Percentiles rank a stretch among this genome's conserved stretches.
Evolutionary conservation across 2,797 vertebrate genomes (phyloP).

Genomic region (Myripristis jacobus): DNA sequence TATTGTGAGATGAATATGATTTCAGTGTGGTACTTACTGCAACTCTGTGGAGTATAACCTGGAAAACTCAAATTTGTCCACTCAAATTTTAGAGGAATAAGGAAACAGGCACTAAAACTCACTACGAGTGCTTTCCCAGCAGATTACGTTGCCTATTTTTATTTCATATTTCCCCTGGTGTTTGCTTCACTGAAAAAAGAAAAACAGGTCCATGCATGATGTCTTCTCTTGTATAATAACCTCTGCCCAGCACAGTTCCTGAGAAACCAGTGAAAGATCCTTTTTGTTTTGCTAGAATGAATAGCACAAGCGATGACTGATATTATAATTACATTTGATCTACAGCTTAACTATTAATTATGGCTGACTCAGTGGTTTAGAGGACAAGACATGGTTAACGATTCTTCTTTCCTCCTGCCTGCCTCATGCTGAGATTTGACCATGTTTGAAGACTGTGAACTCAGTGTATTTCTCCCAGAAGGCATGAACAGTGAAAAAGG

Average conservation of each 20-base stretch:
- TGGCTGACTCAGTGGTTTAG: conserved; percentile 24
- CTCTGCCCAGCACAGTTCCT: not conserved
- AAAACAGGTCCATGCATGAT: not conserved
- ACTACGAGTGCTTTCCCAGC: not conserved
- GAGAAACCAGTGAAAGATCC: not conserved
- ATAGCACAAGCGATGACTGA: not conserved
- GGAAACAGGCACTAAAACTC: not conserved
- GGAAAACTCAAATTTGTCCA: conserved; percentile 1
- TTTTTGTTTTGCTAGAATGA: not conserved
- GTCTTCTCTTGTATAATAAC: too few relatives aligned
- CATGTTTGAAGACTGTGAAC: conserved; percentile 15
- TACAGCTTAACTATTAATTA: conserved; percentile 7
- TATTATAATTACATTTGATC: not conserved
- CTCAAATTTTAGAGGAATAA: not conserved
- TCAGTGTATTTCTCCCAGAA: not conserved
- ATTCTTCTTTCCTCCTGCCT: not conserved
- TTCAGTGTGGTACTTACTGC: not conserved
- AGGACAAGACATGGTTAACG: not conserved
- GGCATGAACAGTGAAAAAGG: not conserved
- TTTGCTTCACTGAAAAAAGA: not conserved
- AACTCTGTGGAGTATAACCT: not conserved
- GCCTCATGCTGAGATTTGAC: conserved; percentile 8
- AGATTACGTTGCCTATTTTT: not conserved
- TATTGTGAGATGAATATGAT: conserved; percentile 10
- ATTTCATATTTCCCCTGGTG: not conserved